A percentile compares a stretch with the other conserved stretches of the same genome.
Evolutionary conservation across 2,113 vertebrate species (phyloP).

Genomic region (Trogon melanurus): DNA sequence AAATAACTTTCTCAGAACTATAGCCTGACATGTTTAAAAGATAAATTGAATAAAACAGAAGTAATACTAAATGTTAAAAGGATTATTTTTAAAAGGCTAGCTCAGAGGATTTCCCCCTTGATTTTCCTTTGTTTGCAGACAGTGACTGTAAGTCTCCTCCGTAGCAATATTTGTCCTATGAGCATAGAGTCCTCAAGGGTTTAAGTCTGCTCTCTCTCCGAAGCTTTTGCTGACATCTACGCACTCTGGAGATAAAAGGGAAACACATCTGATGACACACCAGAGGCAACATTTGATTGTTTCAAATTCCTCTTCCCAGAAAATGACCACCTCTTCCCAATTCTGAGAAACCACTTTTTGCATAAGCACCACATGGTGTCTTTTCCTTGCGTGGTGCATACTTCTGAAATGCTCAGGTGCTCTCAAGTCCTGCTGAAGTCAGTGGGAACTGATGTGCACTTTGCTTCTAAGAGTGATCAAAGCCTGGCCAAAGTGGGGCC

Average conservation of each 20-base stretch:
- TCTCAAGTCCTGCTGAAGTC: background rate
- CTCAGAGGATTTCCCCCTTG: background rate
- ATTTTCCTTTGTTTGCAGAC: conserved; percentile 1
- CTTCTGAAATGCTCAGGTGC: fast-evolving
- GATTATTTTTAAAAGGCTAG: background rate
- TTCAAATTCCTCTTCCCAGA: background rate
- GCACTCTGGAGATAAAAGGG: background rate
- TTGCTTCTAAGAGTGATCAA: background rate
- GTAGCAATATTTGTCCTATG: background rate
- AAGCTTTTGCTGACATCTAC: fast-evolving
- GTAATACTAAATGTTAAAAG: background rate
- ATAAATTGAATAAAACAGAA: background rate
- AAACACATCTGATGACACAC: background rate
- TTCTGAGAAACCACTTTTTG: background rate
- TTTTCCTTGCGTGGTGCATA: background rate
- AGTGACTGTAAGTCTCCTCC: background rate
- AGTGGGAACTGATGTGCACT: background rate
- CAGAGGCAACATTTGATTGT: background rate
- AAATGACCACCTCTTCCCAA: background rate
- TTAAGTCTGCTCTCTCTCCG: background rate
- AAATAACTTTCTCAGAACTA: background rate
- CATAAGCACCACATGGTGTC: fast-evolving
- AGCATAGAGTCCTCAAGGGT: background rate
- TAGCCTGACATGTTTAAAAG: background rate
- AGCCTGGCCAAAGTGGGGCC: background rate